Percentiles rank a stretch among this genome's conserved stretches.
Evolutionary conservation across 2,113 vertebrate species (phyloP).

Genomic region (Mellivora capensis): DNA sequence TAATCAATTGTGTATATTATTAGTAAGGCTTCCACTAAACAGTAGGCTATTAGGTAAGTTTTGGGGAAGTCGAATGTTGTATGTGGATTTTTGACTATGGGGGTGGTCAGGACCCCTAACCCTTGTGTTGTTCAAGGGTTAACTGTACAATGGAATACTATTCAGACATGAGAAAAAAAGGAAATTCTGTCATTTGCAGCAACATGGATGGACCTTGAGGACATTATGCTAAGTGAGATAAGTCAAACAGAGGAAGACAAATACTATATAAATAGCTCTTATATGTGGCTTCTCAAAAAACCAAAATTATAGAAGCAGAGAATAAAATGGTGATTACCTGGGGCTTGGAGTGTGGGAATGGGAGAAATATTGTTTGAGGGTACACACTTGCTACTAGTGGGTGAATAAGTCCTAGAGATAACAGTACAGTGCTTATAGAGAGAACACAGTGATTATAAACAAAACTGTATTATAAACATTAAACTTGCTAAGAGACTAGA

Average conservation of each 20-base stretch:
- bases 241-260: not conserved
- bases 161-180: not conserved
- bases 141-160: not conserved
- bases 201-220: not conserved
- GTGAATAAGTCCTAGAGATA: not conserved
- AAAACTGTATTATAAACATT: not conserved
- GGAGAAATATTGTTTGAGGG: not conserved
- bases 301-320: not conserved
- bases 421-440: not conserved
- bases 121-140: not conserved
- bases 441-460: not conserved
- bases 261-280: not conserved
- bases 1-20: not conserved
- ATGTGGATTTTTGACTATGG: not conserved
- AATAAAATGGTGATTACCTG: not conserved
- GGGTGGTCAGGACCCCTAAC: not conserved
- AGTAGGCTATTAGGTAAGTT: not conserved
- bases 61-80: not conserved
- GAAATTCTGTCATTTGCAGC: not conserved
- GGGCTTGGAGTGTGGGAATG: not conserved
- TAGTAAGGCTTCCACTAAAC: not conserved
- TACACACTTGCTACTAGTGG: not conserved
- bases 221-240: not conserved
- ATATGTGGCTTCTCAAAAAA: not conserved
- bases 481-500: not conserved